Base-by-base conservation (phyloP, 1,140 invertebrate species). In the Chironomus tepperi region DNA sequence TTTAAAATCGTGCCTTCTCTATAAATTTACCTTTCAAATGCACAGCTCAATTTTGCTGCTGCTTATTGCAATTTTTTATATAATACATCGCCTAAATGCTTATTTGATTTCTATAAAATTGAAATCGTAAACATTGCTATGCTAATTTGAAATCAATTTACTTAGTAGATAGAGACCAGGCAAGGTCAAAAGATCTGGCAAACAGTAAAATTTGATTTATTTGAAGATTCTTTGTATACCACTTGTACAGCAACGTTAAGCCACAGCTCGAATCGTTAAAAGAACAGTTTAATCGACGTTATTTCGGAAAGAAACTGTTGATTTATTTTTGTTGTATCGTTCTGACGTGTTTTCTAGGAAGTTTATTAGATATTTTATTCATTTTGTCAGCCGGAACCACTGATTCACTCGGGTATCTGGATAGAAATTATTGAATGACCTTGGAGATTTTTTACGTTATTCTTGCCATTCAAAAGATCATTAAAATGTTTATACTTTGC, bases 111-210 rank as follows among this genome's bases (percentile, higher is more conserved):
- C 47, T 12, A 57, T 57, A 8, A 3, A 15, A 57, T 12, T n/a
- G 47, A 57, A 57, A n/a, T 9, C 8, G 43, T 57, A 15, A 57
- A 15, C 47, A 57, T 57, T 57, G 47, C 47, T 10, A 34, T 34
- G 24, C 24, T 34, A 34, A 34, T 34, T 34, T 34, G 24, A 34
- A 34, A 2, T 34, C 24, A 34, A 34, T 34, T 34, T 34, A 34
- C 24, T 34, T 34, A 34, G 24, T 34, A 5, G 24, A 47, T 47
- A 10, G 43, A 47, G 24, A 47, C 43, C 43, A 47, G 2, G 15
- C 43, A 57, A 57, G 47, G 47, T 57, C 47, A 57, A 57, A 34
- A 57, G 47, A 57, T 57, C 47, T 57, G 47, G 12, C 47, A 57
- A 57, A 57, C 47, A 5, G 47, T n/a, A 57, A 9, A 47, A 3